Evolutionary conservation across 2,888 invertebrate species (phyloP), one percentile per base, ranked within the genome.

Genomic region (Metalampra italica): DNA sequence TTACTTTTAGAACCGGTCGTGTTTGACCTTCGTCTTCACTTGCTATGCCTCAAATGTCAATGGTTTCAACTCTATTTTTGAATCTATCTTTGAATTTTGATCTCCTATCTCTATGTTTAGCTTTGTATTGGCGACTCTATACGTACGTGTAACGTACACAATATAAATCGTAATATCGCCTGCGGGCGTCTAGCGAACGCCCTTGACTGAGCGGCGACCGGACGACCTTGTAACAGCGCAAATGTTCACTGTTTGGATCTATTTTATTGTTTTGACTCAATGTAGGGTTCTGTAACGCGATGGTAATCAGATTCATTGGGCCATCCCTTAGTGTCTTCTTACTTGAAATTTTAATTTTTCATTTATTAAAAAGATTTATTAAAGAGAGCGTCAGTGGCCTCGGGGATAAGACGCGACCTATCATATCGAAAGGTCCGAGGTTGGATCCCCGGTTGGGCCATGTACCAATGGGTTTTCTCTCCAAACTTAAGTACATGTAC

Each of bases 191-290:
- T 84, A 82, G 82, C 69, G 79, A 78, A 78, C 77, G 88, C 83
- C 88, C 88, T 87, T 87, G 88, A 88, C 87, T 86, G 75, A 65
- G 67, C 77, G 77, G 61, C 79, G 85, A 84, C 88, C 84, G 84
- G 84, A 60, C 78, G 87, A 81, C 88, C 88, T 88, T 86, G 87
- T 72, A 62, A 60, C 62, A 65, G 71, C 74, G 78, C 82, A 79
- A 83, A 82, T 77, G 78, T 75, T 78, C 64, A 78, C 75, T 80
- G 82, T 82, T 82, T 80, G 71, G 68, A 77, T 79, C 71, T 78
- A 77, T 79, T 68, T 62, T 71, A 75, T 77, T 75, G 73, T 80
- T 76, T 76, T 75, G 66, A 65, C 63, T 70, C 66, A 63, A 64
- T 59, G 49, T 52, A 50, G 52, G 51, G 37, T 34, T 39, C 46